A percentile compares a stretch with the other conserved stretches of the same genome.
phyloP scores from a whole-genome alignment of 2,797 vertebrate genomes.

The Hoplostethus atlanticus region DNA sequence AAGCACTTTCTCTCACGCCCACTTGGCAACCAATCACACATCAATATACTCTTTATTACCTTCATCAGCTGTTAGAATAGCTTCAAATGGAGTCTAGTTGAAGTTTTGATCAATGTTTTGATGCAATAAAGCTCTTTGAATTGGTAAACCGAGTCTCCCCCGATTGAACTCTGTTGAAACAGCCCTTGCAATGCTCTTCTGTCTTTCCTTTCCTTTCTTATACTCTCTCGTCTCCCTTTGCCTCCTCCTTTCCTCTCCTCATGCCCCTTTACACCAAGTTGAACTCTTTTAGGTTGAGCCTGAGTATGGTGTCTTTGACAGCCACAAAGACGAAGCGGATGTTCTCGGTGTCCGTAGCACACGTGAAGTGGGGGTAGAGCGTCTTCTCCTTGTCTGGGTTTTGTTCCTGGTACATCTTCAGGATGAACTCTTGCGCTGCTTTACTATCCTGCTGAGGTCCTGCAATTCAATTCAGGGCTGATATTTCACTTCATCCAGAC shows the following conservation, averaged over 20 bases:
- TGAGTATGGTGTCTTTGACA: slow-evolving; percentile 93
- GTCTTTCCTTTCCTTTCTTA: background rate
- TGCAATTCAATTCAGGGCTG: slow-evolving; percentile 52
- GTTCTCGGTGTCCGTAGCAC: slow-evolving; percentile 93
- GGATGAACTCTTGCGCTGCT: slow-evolving; percentile 90
- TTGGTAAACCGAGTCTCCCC: no score
- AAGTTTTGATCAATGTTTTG: no score
- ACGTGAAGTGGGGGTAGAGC: slow-evolving; percentile 92
- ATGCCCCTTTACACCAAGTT: slow-evolving; percentile 82
- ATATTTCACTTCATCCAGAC: background rate
- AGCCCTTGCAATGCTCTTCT: background rate
- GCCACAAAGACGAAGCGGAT: slow-evolving; percentile 90
- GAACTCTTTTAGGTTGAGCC: slow-evolving; percentile 90
- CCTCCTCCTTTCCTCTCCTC: background rate
- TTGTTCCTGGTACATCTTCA: slow-evolving; percentile 92
- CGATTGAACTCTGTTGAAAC: background rate
- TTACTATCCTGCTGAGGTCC: slow-evolving; percentile 87
- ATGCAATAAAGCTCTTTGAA: no score
- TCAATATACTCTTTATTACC: no score
- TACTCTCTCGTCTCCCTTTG: no score
- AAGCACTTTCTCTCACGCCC: no score
- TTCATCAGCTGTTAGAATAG: no score
- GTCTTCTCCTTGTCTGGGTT: slow-evolving; percentile 91
- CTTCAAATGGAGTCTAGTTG: no score
- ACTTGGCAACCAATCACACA: no score